These are phyloP conservation scores for Deroptyus accipitrinus DNA, from an alignment of 2,113 vertebrate genomes.

Conservation along the genomic window DNA sequence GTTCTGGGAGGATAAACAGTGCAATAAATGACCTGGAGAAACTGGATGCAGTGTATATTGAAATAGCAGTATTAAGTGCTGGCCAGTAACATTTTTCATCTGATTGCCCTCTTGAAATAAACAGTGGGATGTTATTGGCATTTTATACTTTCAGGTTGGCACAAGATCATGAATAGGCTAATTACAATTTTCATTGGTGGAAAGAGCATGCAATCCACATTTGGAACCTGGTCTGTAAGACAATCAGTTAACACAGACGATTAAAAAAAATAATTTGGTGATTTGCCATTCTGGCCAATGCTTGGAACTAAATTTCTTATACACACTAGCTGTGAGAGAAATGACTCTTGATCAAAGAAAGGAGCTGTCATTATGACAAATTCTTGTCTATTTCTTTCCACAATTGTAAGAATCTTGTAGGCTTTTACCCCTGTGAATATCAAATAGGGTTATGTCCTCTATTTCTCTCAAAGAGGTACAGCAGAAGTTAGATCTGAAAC, in stretches of 20 bases:
- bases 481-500: not conserved
- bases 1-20: not conserved
- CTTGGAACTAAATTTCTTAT: not conserved
- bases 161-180: not conserved
- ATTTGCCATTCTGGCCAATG: not conserved
- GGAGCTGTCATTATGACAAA: not conserved
- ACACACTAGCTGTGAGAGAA: not conserved
- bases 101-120: not conserved
- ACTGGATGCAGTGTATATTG: not conserved
- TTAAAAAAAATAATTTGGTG: not conserved
- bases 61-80: not conserved
- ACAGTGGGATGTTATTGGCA: not conserved
- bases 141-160: not conserved
- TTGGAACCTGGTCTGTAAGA: not conserved
- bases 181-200: not conserved
- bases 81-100: not conserved
- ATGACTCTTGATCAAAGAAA: not conserved
- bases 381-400: not conserved
- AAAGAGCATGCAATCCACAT: not conserved
- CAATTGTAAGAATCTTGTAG: not conserved
- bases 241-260: not conserved
- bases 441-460: not conserved
- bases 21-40: not conserved
- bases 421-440: not conserved
- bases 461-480: not conserved